A percentile compares a stretch with the other conserved stretches of the same genome.
These are phyloP conservation scores for Panorpa germanica DNA, from an alignment of 2,888 invertebrate genomes.

Conservation along the genomic window DNA sequence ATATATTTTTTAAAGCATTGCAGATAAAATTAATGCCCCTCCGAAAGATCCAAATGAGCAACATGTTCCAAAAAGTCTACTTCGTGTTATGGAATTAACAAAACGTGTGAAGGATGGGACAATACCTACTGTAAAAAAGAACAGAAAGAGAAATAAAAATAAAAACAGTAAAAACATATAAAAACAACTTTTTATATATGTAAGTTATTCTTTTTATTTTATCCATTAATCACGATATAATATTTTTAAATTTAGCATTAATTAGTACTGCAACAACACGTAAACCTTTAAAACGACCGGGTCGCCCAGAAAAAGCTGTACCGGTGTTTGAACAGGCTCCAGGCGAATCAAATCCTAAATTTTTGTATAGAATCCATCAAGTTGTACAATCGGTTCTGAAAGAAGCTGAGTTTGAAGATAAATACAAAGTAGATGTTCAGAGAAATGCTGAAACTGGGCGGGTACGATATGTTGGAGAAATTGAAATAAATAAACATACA, in stretches of 20 bases:
- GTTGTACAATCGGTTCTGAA: conserved; percentile 39
- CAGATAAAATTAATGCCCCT: conserved; percentile 54
- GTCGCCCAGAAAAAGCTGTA: conserved; percentile 26
- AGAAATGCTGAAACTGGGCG: conserved; percentile 31
- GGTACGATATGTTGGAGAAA: conserved; percentile 20
- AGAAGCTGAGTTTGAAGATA: conserved; percentile 39
- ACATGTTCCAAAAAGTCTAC: conserved; percentile 52
- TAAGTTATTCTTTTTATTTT: not conserved
- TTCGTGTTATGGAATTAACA: conserved; percentile 38
- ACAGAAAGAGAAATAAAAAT: conserved; percentile 11
- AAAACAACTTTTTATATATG: not conserved
- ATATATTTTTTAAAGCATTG: conserved; percentile 32
- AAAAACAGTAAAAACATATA: conserved; percentile 19
- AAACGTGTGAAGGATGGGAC: conserved; percentile 27
- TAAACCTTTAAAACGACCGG: conserved; percentile 15
- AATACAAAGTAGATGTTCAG: conserved; percentile 36
- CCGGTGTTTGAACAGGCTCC: conserved; percentile 34
- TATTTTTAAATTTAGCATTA: no score
- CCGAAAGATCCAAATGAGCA: conserved; percentile 51
- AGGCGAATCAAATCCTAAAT: conserved; percentile 41
- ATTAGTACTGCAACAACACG: no score
- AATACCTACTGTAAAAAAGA: conserved; percentile 19
- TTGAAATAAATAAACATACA: conserved; percentile 20
- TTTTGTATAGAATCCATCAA: conserved; percentile 42
- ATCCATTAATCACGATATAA: no score